phyloP scores from a whole-genome alignment of 1,140 invertebrate species.

The Drosophila oshimai region DNA sequence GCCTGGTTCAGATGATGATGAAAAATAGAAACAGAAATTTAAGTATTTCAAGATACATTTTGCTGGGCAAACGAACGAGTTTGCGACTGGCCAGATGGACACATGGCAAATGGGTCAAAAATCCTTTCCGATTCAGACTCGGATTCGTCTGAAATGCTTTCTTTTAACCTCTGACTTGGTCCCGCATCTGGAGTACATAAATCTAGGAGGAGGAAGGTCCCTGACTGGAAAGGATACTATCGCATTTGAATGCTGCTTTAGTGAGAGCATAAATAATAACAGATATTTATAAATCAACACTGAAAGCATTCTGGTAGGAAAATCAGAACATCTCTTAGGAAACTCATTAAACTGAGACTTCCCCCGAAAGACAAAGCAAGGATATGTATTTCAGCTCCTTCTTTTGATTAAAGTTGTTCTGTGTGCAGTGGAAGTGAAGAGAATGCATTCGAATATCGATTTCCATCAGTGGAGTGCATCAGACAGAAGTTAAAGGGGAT shows the following conservation, averaged over 20 bases:
- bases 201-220: conserved; percentile 1
- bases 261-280: conserved; percentile 25
- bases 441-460: conserved; percentile 50
- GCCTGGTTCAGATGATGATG: conserved; percentile 43
- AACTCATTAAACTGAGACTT: conserved; percentile 16
- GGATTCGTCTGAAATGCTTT: conserved; percentile 1
- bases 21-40: conserved; percentile 74
- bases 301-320: neutral
- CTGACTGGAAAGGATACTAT: neutral
- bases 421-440: conserved; percentile 31
- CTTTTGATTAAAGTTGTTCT: neutral
- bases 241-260: neutral
- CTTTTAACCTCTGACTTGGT: conserved; percentile 7
- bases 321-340: neutral
- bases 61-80: conserved; percentile 28
- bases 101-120: conserved; percentile 61
- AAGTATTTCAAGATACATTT: conserved; percentile 67
- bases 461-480: conserved; percentile 27
- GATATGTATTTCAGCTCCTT: neutral
- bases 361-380: neutral
- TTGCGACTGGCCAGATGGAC: conserved; percentile 21
- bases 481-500: neutral
- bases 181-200: conserved; percentile 38
- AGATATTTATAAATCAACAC: conserved; percentile 32
- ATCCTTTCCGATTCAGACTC: conserved; percentile 50